phyloP scores from a whole-genome alignment of 2,888 invertebrate species.

The Mesoligia furuncula region DNA sequence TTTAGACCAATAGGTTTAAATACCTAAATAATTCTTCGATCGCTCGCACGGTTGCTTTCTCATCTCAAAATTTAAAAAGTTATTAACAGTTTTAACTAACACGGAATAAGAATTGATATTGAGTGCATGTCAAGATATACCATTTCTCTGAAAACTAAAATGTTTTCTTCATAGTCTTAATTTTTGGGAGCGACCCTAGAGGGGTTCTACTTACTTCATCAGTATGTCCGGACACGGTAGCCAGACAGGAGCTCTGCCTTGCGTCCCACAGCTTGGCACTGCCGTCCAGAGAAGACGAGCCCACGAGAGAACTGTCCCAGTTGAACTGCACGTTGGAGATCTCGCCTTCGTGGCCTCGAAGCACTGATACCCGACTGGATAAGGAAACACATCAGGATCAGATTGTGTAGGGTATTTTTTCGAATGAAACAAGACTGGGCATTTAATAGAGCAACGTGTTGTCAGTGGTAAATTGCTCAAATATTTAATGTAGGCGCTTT shows the following conservation, averaged over 20 bases:
- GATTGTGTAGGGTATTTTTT: neutral
- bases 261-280: conserved; percentile 93
- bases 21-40: neutral
- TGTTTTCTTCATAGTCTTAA: neutral
- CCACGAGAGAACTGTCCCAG: conserved; percentile 92
- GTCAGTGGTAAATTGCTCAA: neutral
- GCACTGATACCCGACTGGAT: conserved; percentile 89
- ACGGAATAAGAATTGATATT: neutral
- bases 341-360: conserved; percentile 92
- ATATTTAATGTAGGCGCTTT: conserved; percentile 23
- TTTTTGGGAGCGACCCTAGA: no score
- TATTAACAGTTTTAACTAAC: no score
- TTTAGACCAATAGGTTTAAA: no score
- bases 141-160: neutral
- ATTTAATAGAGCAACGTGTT: conserved; percentile 9
- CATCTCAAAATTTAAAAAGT: no score
- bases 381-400: neutral
- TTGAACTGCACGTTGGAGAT: conserved; percentile 93
- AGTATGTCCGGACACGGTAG: conserved; percentile 91
- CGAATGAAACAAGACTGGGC: neutral
- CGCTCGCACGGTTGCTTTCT: no score
- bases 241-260: conserved; percentile 89
- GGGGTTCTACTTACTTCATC: conserved; percentile 88
- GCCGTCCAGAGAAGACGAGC: conserved; percentile 93
- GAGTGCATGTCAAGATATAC: neutral